Percentiles rank a stretch among this genome's conserved stretches.
These are phyloP conservation scores for Herpetotheres cachinnans DNA, from an alignment of 2,113 vertebrate genomes.

Conservation along the genomic window DNA sequence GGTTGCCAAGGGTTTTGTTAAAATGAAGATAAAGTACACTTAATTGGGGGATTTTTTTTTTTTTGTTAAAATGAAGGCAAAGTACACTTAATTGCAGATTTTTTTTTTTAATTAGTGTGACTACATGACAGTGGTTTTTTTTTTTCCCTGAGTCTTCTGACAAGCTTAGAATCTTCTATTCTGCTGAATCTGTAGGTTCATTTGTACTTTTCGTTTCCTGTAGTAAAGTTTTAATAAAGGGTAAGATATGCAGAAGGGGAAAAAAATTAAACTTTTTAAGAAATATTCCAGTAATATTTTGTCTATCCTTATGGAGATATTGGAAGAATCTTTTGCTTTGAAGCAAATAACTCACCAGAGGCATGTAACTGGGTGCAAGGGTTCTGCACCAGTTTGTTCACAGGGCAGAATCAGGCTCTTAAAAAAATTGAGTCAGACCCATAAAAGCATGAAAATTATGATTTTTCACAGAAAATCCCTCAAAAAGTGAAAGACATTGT, in stretches of 20 bases:
- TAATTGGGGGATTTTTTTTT: constrained; percentile 5
- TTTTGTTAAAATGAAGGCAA: constrained; percentile 1
- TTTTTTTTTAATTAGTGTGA: not conserved
- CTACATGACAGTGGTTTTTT: not conserved
- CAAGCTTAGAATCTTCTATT: constrained; percentile 28
- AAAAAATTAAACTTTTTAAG: not conserved
- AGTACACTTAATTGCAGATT: constrained; percentile 35
- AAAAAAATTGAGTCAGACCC: not conserved
- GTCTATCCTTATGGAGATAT: not conserved
- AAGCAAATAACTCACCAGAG: not conserved
- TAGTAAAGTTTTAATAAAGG: not conserved
- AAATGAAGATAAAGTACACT: constrained; percentile 26
- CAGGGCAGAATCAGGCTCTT: not conserved
- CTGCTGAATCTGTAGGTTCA: constrained; percentile 12
- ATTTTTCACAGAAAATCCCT: not conserved
- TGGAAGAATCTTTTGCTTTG: not conserved
- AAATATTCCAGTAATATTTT: not conserved
- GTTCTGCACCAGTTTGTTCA: not conserved
- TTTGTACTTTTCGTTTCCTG: not conserved
- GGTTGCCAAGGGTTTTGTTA: constrained; percentile 32
- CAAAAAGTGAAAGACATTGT: not conserved
- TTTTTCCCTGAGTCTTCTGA: not conserved
- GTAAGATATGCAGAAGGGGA: not conserved
- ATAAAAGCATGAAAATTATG: not conserved
- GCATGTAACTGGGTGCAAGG: not conserved